Evolutionary conservation across 2,113 vertebrate genomes (phyloP).

Genomic region (Mastomys natalensis): DNA sequence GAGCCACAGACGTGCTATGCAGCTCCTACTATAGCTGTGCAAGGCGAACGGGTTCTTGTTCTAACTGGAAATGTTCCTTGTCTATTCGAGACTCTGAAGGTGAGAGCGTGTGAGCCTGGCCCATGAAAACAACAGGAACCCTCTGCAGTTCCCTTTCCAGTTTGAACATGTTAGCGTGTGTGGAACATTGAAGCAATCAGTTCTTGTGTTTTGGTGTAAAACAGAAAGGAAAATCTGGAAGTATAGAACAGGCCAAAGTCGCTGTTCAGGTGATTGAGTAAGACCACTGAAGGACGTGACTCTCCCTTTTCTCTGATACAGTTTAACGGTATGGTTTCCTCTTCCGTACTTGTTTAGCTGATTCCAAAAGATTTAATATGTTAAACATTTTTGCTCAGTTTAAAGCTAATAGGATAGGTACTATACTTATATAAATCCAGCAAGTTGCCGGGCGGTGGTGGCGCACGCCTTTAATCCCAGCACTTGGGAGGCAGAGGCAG

Average conservation of each 20-base stretch:
- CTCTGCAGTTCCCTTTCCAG: background rate
- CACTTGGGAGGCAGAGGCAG: too few relatives aligned
- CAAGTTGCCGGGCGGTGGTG: too few relatives aligned
- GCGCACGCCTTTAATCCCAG: too few relatives aligned
- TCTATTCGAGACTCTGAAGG: slow-evolving; percentile 4
- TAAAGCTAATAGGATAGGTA: background rate
- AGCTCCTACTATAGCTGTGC: background rate
- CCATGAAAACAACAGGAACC: background rate
- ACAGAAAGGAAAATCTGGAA: background rate
- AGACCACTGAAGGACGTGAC: background rate
- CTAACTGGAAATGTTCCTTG: background rate
- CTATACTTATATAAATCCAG: background rate
- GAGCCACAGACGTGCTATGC: background rate
- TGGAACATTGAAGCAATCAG: background rate
- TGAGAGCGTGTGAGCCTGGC: background rate
- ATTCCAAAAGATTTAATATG: background rate
- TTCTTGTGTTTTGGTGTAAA: background rate
- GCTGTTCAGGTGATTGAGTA: background rate
- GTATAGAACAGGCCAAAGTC: background rate
- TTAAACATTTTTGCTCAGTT: background rate
- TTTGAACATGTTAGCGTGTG: background rate
- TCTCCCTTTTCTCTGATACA: background rate
- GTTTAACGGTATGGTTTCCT: background rate
- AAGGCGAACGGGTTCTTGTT: background rate
- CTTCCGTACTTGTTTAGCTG: background rate